Evolutionary conservation across 2,113 vertebrate species (phyloP), one percentile per base, ranked within the genome.

Genomic region (Dromiciops gliroides): DNA sequence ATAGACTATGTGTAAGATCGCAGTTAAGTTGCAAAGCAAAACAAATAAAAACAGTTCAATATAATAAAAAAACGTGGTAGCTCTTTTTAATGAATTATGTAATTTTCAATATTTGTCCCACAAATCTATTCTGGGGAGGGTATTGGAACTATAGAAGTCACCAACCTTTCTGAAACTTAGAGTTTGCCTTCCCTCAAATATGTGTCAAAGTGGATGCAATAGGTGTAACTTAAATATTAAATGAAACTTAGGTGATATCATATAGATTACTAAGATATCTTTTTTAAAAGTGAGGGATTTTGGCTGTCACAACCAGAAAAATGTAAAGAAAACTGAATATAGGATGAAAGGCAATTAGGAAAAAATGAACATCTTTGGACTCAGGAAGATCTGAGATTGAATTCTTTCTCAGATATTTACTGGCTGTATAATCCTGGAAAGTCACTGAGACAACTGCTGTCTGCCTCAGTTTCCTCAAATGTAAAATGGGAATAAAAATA

Each of bases 321-420:
- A 11, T 26, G 93, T 48, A 92, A 22, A n/a, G 75, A 90, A 49
- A 89, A 50, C 0, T 50, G 25, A 49, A 88, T 75, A 51, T 93
- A 47, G 95, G 44, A 83, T 44, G 6, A 56, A 56, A 89, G 93
- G 91, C 83, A 90, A 89, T 3, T 52, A 50, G 48, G n/a, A 8
- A 44, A n/a, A 97, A 93, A 90, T 56, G 88, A 95, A 89, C 49
- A 95, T 90, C 19, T 83, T 53, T 89, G 67, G 94, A 94, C 23
- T 93, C 90, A 67, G 94, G 6, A 5, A 75, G 56, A 83, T 7
- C 67, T 44, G n/a, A 23, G n/a, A 83, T 22, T n/a, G n/a, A 44
- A 83, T 83, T 44, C n/a, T 2, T 83, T 19, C n/a, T 44, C n/a
- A 23, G 67, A 44, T 19, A 44, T 3, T 83, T 22, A 44, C 37